Base-by-base conservation (phyloP, 2,797 vertebrate species). In the Onychomys arenicola region DNA sequence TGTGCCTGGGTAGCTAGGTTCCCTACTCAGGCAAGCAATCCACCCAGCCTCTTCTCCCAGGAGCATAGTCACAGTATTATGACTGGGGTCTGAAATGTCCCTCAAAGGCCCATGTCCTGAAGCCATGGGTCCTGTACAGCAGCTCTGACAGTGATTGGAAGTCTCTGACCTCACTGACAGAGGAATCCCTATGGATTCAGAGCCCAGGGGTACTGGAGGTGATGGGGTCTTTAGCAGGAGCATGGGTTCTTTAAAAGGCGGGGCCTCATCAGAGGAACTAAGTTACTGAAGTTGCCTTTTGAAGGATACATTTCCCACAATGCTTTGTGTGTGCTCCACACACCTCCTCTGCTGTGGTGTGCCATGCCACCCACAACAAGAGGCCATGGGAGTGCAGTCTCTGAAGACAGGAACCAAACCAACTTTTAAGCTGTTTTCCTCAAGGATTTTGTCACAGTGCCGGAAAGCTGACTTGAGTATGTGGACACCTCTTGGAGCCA, bases 401-500 rank as follows among this genome's bases (percentile, higher is more conserved):
- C 17, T 25, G 17, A 90, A 78, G 23, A 7, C 29, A 25, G 40
- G 32, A 65, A 27, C 23, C 19, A 40, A 52, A 21, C 57, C 23
- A 21, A 11, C 80, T 16, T 61, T 63, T 65, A n/a, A n/a, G 2
- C 7, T 49, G 23, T 49, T 27, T 63, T 49, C 27, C 40, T 77
- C 21, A 3, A 46, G 32, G 21, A n/a, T 27, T 37, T 49, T 77
- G 57, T 77, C 32, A 34, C 10, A 75, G 86, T 7, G 21, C 5
- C 1, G 8, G 52, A 57, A 75, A 40, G 69, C 69, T 59, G 52
- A 57, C 52, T 57, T 8, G 25, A 23, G 19, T 1, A 43, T 0
- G 0, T 17, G 1, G 0, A 37, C 0, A 1, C 37, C 80, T 57
- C 1, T 0, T 0, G 57, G 78, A 59, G 4, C 37, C 49, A 6